These are phyloP conservation scores for Drosophila peninsularis DNA, from an alignment of 2,888 invertebrate genomes.

Conservation along the genomic window DNA sequence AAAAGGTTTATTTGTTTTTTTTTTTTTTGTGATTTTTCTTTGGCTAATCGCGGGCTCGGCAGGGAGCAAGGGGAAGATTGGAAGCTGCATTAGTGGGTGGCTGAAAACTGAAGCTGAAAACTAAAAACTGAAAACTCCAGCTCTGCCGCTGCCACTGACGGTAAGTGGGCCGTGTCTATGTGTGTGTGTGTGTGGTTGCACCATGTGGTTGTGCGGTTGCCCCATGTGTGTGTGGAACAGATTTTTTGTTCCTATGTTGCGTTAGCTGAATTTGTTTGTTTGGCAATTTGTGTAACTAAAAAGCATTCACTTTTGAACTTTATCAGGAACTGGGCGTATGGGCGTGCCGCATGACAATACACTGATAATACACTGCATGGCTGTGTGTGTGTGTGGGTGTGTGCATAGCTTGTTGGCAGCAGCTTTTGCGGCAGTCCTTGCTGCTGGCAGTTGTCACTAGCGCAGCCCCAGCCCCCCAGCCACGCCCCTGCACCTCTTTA, in stretches of 20 bases:
- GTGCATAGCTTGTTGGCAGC: slow-evolving; percentile 52
- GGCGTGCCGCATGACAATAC: slow-evolving; percentile 53
- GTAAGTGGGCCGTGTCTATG: slow-evolving; percentile 21
- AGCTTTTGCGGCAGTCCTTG: slow-evolving; percentile 55
- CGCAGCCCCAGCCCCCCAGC: background rate
- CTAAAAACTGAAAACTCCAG: slow-evolving; percentile 33
- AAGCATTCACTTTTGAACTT: slow-evolving; percentile 78
- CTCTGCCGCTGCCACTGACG: slow-evolving; percentile 20
- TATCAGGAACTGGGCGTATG: slow-evolving; percentile 48
- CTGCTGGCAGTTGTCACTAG: slow-evolving; percentile 50
- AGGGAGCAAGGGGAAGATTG: background rate
- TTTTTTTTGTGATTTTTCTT: slow-evolving; percentile 46
- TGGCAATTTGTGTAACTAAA: slow-evolving; percentile 78
- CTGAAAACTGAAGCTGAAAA: slow-evolving; percentile 21
- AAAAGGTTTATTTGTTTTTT: slow-evolving; percentile 3
- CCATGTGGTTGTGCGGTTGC: slow-evolving; percentile 27
- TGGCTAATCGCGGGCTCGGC: slow-evolving; percentile 30
- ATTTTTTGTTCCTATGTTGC: slow-evolving; percentile 32
- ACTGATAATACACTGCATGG: slow-evolving; percentile 49
- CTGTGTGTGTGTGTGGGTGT: slow-evolving; percentile 14
- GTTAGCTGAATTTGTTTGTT: slow-evolving; percentile 68
- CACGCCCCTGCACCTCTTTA: background rate
- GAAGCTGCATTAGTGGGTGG: background rate
- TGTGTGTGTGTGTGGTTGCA: slow-evolving; percentile 31
- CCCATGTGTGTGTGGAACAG: slow-evolving; percentile 3